Base-by-base conservation (phyloP, 37 sponge, comb jelly and placozoan genomes). In the Ianthella basta region DNA sequence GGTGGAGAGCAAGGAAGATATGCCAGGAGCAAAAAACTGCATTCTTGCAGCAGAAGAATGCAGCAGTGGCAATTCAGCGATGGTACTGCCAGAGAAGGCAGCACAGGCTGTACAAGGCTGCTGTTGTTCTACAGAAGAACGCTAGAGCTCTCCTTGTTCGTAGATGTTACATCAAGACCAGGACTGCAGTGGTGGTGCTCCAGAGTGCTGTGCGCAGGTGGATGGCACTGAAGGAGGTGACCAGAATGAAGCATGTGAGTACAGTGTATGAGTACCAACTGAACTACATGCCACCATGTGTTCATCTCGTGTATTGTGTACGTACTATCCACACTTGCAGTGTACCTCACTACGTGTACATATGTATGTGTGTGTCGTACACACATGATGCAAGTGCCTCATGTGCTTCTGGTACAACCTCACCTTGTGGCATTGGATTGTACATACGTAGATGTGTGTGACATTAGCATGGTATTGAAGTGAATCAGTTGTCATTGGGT, bases 101-200 rank as follows among this genome's bases (percentile, higher is more conserved):
- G 27, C 12, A 27, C 13, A 61, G 25, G 27, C 50, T 55, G 39
- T 36, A 66, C 24, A 75, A 20, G 40, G 23, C 39, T n/a, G 77
- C 20, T 24, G 0, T 36, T 5, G 15, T 84, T 60, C 4, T 84
- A 3, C 85, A 84, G 74, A 55, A 56, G 36, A 33, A 19, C 36
- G n/a, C n/a, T 12, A 38, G 35, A 60, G 82, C 30, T 21, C 10
- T 38, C 25, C 16, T 21, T 59, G 53, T 34, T 21, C 59, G 77
- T 65, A 50, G 59, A 61, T 27, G 72, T 24, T 41, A 37, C 29
- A 25, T 21, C 35, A 38, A 44, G 16, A 80, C 60, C 40, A 33
- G 27, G 30, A 14, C n/a, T 29, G 86, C 90, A 25, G 86, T 75
- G 15, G 38, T 70, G 19, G 55, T n/a, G 21, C 66, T 89, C 20